Evolutionary conservation across 2,888 invertebrate species (phyloP), one percentile per base, ranked within the genome.

Genomic region (Palloptera scutellata): DNA sequence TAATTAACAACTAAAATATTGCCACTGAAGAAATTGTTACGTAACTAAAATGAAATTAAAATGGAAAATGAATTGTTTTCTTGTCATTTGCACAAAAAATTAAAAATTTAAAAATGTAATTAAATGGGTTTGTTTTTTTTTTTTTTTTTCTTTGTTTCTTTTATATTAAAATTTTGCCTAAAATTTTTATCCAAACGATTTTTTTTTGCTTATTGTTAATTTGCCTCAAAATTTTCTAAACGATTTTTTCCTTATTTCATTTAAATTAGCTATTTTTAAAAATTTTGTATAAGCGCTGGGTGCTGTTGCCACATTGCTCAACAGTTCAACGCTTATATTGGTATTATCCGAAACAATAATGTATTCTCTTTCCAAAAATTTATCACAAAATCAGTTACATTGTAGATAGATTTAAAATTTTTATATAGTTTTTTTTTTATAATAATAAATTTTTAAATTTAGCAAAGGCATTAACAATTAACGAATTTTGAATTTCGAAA

Each of bases 361-460:
- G 79, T 61, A 74, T 72, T 73, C 73, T 61, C 61, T 58, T 73
- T 57, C 40, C 11, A 76, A 77, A 72, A 78, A 79, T 75, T 77
- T 84, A 84, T 84, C 85, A 84, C 84, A 84, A 84, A 83, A 83
- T 84, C 84, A 84, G 84, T 84, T 84, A 84, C 84, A 83, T 83
- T 81, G 83, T 84, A 79, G 81, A 79, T 76, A 79, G 78, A 76
- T 75, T 76, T 79, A 78, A 73, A 80, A 73, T 72, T 65, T 71
- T 76, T 60, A 15, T 40, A 58, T 43, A 42, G n/a, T 63, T 62
- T 53, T 61, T 67, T 61, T 69, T 65, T 63, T 66, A 71, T 71
- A 69, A 67, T 67, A 66, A 59, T 69, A 69, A 64, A 62, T 68
- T 62, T 69, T 66, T 64, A 76, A 81, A 81, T 81, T 81, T 82